phyloP scores from a whole-genome alignment of 2,113 vertebrate species.

The Caranx ignobilis region DNA sequence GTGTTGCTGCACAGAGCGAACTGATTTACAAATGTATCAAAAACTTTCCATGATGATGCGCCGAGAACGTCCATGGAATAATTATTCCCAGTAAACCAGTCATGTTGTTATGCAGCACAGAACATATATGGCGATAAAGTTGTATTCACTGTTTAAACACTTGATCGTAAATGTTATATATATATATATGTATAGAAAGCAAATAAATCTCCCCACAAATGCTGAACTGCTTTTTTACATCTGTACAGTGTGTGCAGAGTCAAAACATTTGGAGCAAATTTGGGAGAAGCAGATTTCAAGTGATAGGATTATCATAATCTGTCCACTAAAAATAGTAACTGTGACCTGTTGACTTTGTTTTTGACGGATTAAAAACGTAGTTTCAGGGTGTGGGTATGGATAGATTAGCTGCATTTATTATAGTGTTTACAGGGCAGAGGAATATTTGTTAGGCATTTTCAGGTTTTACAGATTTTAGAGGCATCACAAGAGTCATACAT shows the following conservation, averaged over 20 bases:
- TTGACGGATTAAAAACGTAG: constrained; percentile 20
- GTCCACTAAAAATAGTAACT: constrained; percentile 24
- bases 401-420: not conserved
- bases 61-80: constrained; percentile 1
- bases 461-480: constrained; percentile 15
- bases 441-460: not conserved
- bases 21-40: constrained; percentile 43
- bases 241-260: not conserved
- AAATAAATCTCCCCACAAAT: not conserved
- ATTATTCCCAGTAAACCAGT: not conserved
- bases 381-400: constrained; percentile 3
- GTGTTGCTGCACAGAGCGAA: constrained; percentile 8
- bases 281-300: constrained; percentile 28
- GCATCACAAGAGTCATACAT: not conserved
- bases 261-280: constrained; percentile 1
- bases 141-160: too few relatives aligned
- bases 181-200: too few relatives aligned
- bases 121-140: not conserved
- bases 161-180: too few relatives aligned
- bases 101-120: not conserved
- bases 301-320: constrained; percentile 45
- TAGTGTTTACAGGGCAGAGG: not conserved
- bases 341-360: constrained; percentile 20
- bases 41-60: constrained; percentile 55
- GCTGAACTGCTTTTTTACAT: not conserved